Percentiles rank a stretch among this genome's conserved stretches.
These are phyloP conservation scores for Oncorhynchus tshawytscha DNA, from an alignment of 2,113 vertebrate genomes.

Conservation along the genomic window DNA sequence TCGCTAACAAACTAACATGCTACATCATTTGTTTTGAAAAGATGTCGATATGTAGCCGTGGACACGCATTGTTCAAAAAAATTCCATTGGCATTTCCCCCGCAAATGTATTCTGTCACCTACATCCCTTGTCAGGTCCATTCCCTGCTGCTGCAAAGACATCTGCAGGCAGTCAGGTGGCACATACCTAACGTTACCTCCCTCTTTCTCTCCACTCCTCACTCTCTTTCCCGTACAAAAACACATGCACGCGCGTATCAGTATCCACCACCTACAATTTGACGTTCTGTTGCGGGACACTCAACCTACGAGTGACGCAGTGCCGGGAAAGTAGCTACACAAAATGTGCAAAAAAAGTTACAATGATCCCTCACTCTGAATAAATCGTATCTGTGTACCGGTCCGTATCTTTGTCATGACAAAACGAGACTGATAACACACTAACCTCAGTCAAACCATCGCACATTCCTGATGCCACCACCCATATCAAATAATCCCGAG, in stretches of 20 bases:
- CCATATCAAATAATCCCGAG: too few relatives aligned
- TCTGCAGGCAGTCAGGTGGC: conserved; percentile 24
- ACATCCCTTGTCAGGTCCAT: conserved; percentile 31
- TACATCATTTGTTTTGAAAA: conserved; percentile 19
- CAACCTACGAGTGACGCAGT: background rate
- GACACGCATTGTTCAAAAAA: background rate
- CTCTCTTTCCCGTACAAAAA: background rate
- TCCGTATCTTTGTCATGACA: too few relatives aligned
- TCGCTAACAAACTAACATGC: background rate
- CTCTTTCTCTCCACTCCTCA: background rate
- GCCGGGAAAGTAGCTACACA: background rate
- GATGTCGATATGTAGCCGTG: background rate
- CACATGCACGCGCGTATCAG: background rate
- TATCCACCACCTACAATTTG: background rate
- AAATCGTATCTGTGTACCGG: background rate
- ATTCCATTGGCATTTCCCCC: conserved; percentile 28
- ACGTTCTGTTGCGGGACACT: background rate
- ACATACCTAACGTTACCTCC: background rate
- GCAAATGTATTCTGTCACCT: conserved; percentile 9
- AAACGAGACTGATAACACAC: too few relatives aligned
- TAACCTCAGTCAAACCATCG: too few relatives aligned
- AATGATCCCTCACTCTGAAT: background rate
- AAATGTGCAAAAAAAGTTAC: background rate
- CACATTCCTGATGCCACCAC: too few relatives aligned
- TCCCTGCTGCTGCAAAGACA: conserved; percentile 64